Evolutionary conservation across 1,140 invertebrate species (phyloP).

Genomic region (Spodoptera frugiperda): DNA sequence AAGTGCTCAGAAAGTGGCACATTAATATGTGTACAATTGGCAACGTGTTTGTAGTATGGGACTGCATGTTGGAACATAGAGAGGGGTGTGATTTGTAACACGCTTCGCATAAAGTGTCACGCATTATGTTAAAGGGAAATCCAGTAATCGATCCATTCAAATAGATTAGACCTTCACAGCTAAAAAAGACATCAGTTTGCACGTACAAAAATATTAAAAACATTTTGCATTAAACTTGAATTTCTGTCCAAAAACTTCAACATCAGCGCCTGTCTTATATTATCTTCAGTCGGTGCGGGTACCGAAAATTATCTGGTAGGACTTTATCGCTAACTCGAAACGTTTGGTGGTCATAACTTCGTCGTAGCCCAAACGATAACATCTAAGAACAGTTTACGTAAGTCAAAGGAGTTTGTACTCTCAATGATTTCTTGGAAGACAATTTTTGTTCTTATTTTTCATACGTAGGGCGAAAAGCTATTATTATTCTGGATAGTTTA

Average conservation of each 20-base stretch:
- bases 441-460: not conserved
- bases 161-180: no score
- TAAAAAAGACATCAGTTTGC: no score
- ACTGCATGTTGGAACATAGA: no score
- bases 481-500: not conserved
- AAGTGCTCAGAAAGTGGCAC: no score
- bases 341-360: constrained; percentile 36
- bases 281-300: constrained; percentile 29
- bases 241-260: not conserved
- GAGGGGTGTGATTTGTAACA: no score
- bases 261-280: constrained; percentile 2
- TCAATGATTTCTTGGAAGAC: not conserved
- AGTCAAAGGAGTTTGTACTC: constrained; percentile 29
- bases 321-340: constrained; percentile 41
- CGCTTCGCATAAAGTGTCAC: no score
- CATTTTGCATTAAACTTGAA: not conserved
- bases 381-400: constrained; percentile 4
- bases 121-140: no score
- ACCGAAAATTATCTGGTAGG: constrained; percentile 33
- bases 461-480: not conserved
- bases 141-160: no score
- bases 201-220: no score
- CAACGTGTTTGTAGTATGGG: no score
- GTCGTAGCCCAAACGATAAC: constrained; percentile 20
- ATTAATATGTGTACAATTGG: no score